Conservation (phyloP, 2,113 vertebrate genomes). For the Campylomormyrus numenius region DNA sequence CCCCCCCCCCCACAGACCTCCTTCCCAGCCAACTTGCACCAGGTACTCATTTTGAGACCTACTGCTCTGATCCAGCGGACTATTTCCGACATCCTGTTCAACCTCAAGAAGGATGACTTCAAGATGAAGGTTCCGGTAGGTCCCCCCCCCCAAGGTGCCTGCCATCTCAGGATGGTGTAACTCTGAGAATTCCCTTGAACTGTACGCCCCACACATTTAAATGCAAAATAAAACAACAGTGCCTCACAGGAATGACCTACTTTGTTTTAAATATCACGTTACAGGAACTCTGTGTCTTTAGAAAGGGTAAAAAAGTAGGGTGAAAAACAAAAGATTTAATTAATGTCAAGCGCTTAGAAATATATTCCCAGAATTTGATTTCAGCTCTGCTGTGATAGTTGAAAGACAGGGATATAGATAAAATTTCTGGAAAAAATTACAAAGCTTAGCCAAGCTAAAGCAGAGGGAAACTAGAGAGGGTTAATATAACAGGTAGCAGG, state of each 20-base stretch:
- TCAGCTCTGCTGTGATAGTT: neutral
- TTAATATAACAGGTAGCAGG: neutral
- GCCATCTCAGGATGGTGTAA: neutral
- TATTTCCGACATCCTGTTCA: constrained; percentile 84
- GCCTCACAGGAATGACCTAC: neutral
- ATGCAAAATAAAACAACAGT: neutral
- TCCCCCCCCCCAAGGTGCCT: constrained; percentile 27
- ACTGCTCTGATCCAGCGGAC: constrained; percentile 80
- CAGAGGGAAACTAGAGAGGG: neutral
- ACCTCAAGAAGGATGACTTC: constrained; percentile 91
- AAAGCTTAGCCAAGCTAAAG: neutral
- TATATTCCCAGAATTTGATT: neutral
- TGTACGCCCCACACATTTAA: neutral
- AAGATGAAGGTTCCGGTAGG: constrained; percentile 98
- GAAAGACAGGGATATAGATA: neutral
- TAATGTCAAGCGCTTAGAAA: neutral
- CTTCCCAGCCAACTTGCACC: constrained; percentile 92
- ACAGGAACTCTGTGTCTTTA: neutral
- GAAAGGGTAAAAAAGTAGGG: neutral
- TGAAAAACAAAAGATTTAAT: neutral
- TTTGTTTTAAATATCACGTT: neutral
- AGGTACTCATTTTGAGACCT: constrained; percentile 87
- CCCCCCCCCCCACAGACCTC: constrained; percentile 64
- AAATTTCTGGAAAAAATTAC: neutral
- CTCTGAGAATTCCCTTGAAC: neutral